Conservation (phyloP, 2,113 vertebrate species). For the Macrotus californicus region DNA sequence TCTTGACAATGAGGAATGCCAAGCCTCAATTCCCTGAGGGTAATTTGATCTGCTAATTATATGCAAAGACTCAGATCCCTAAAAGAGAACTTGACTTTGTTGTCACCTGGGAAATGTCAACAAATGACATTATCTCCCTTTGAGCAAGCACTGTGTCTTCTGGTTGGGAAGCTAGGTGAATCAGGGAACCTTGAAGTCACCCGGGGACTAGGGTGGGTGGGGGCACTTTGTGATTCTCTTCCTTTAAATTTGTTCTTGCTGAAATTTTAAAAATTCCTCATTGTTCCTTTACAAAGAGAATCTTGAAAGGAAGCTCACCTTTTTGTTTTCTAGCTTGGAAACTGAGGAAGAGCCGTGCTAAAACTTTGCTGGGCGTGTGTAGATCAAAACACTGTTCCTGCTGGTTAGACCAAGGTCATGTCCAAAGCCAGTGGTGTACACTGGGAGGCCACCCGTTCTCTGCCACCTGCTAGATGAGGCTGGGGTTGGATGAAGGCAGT, state of each 20-base stretch:
- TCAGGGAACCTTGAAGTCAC: background rate
- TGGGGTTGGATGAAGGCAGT: background rate
- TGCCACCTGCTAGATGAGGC: background rate
- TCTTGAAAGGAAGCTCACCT: constrained; percentile 46
- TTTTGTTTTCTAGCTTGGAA: background rate
- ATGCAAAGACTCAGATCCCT: constrained; percentile 73
- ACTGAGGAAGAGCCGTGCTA: background rate
- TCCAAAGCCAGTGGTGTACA: background rate
- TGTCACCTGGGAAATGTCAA: constrained; percentile 80
- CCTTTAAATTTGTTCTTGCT: constrained; percentile 25
- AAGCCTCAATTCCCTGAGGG: constrained; percentile 64
- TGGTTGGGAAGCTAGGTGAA: constrained; percentile 46
- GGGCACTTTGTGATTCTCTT: background rate
- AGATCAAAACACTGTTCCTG: no score
- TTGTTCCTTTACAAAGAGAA: constrained; percentile 29
- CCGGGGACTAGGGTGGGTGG: background rate
- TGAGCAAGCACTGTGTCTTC: constrained; percentile 53
- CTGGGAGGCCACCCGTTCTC: background rate
- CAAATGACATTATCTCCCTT: constrained; percentile 69
- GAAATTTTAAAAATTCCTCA: background rate
- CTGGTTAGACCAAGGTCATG: background rate
- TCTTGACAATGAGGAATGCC: constrained; percentile 65
- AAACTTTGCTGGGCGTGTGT: background rate
- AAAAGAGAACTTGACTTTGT: constrained; percentile 73
- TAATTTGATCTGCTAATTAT: constrained; percentile 80